These are phyloP conservation scores for Tachina lurida DNA, from an alignment of 2,888 invertebrate genomes.

Conservation along the genomic window DNA sequence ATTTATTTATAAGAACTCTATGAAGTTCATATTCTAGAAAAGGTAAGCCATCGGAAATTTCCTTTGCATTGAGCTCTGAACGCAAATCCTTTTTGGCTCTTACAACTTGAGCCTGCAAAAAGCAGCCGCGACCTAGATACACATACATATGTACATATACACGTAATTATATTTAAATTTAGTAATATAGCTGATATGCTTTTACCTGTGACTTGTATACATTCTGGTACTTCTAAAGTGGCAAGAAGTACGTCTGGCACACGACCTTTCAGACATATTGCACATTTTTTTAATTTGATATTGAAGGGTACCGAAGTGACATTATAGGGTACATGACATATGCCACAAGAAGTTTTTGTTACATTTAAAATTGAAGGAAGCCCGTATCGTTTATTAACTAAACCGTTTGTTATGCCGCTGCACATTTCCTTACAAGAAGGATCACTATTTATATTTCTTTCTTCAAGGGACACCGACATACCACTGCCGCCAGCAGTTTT, in stretches of 20 bases:
- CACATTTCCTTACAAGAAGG: conserved; percentile 61
- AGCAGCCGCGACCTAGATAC: conserved; percentile 84
- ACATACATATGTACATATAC: too few relatives aligned
- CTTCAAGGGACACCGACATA: conserved; percentile 84
- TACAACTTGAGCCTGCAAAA: conserved; percentile 90
- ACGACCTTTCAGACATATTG: conserved; percentile 89
- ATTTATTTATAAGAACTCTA: conserved; percentile 93
- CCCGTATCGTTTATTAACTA: conserved; percentile 73
- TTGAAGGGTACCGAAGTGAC: conserved; percentile 88
- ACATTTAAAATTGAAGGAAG: conserved; percentile 73
- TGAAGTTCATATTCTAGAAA: conserved; percentile 98
- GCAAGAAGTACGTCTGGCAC: conserved; percentile 96
- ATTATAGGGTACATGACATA: conserved; percentile 93
- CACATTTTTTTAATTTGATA: conserved; percentile 89
- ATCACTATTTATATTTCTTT: conserved; percentile 81
- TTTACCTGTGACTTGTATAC: conserved; percentile 86
- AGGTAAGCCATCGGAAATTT: conserved; percentile 96
- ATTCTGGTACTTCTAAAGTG: conserved; percentile 93
- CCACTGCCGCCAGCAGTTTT: conserved; percentile 75
- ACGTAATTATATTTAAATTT: too few relatives aligned
- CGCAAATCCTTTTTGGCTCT: conserved; percentile 90
- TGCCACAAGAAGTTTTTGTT: conserved; percentile 77
- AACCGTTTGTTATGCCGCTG: conserved; percentile 73
- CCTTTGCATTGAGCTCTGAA: conserved; percentile 94
- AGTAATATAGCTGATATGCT: too few relatives aligned